These are phyloP conservation scores for Onthophagus sagittarius DNA, from an alignment of 2,888 invertebrate genomes.

Conservation along the genomic window DNA sequence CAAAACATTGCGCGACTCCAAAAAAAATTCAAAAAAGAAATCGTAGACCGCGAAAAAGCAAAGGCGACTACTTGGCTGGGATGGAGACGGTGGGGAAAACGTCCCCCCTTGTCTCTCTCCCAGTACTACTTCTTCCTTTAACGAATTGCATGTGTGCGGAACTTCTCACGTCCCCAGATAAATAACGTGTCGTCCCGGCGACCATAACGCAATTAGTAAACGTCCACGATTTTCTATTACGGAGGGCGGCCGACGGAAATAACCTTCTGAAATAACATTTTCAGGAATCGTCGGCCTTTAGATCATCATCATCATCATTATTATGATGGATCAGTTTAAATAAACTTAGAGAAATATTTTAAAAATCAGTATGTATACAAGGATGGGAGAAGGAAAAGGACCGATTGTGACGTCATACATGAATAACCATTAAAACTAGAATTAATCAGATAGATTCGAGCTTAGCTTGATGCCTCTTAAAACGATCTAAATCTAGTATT, in stretches of 20 bases:
- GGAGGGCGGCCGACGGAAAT: background rate
- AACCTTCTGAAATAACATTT: background rate
- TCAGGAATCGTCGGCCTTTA: background rate
- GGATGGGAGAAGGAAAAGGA: too few species aligned
- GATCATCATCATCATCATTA: background rate
- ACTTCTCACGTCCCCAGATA: constrained; percentile 38
- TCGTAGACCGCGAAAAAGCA: background rate
- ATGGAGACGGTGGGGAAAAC: background rate
- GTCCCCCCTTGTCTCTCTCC: background rate
- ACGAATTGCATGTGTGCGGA: constrained; percentile 50
- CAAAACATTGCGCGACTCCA: background rate
- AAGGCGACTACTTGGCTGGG: constrained; percentile 48
- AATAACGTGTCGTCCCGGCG: background rate
- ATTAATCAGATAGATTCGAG: too few species aligned
- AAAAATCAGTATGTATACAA: too few species aligned
- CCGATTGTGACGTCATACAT: too few species aligned
- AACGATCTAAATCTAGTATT: too few species aligned
- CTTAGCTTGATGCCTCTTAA: too few species aligned
- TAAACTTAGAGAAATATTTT: too few species aligned
- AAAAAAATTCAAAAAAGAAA: background rate
- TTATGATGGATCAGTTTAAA: too few species aligned
- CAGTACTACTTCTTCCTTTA: constrained; percentile 32
- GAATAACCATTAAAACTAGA: too few species aligned
- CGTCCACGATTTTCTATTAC: background rate
- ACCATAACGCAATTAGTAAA: background rate